Evolutionary conservation across 2,888 invertebrate genomes (phyloP).

Genomic region (Amaurobius ferox): DNA sequence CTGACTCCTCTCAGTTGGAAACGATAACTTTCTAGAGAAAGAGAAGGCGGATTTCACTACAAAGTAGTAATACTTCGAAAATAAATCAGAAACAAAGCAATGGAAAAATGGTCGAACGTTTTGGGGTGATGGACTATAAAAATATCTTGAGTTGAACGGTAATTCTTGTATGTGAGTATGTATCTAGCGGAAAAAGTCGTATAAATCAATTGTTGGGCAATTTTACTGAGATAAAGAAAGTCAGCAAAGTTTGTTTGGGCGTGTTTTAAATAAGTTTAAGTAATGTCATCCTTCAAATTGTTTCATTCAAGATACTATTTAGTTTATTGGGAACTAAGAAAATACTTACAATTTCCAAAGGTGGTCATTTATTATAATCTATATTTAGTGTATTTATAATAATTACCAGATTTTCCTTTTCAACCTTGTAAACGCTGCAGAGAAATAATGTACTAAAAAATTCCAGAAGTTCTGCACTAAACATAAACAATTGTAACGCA

Average conservation of each 20-base stretch:
- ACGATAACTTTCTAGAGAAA: slow-evolving; percentile 40
- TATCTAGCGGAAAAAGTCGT: background rate
- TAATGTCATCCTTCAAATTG: too few relatives aligned
- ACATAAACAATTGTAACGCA: too few relatives aligned
- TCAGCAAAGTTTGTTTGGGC: background rate
- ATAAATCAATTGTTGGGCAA: background rate
- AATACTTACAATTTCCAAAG: too few relatives aligned
- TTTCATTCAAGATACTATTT: too few relatives aligned
- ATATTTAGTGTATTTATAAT: too few relatives aligned
- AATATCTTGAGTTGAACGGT: slow-evolving; percentile 46
- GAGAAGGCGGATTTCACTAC: slow-evolving; percentile 42
- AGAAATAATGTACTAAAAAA: too few relatives aligned
- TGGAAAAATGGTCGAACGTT: slow-evolving; percentile 46
- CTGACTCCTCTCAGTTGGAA: slow-evolving; percentile 57
- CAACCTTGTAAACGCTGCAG: too few relatives aligned
- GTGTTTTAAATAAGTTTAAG: background rate
- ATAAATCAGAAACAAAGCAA: slow-evolving; percentile 18
- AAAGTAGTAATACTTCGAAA: slow-evolving; percentile 10
- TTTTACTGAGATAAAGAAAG: background rate
- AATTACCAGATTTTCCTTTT: too few relatives aligned
- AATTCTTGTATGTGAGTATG: slow-evolving; percentile 29
- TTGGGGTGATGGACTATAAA: slow-evolving; percentile 60
- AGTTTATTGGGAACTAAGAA: too few relatives aligned
- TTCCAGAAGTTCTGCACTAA: too few relatives aligned
- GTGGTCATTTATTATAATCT: too few relatives aligned